Evolutionary conservation across 2,113 vertebrate species (phyloP).

Genomic region (Donacobius atricapilla): DNA sequence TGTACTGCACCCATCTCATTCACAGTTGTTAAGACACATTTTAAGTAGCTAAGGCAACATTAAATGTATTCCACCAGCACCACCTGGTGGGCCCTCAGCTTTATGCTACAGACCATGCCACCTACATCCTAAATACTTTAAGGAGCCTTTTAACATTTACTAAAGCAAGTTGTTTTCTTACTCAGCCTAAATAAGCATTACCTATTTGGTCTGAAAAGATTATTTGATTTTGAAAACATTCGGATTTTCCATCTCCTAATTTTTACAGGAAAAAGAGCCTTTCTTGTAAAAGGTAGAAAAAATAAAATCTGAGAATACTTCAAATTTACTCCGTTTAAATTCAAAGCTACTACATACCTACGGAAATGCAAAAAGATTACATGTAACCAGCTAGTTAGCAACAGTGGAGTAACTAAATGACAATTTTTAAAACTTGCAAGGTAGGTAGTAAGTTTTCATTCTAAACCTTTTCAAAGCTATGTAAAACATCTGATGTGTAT

Average conservation of each 20-base stretch:
- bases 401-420: not conserved
- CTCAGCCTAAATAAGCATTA: not conserved
- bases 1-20: not conserved
- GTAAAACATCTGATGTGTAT: not conserved
- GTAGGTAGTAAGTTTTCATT: not conserved
- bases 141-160: not conserved
- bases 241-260: not conserved
- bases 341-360: not conserved
- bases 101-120: not conserved
- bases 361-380: not conserved
- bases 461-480: not conserved
- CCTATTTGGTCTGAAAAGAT: not conserved
- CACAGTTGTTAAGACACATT: not conserved
- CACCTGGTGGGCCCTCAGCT: slow-evolving; percentile 70
- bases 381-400: not conserved
- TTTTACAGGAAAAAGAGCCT: not conserved
- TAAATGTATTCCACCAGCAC: slow-evolving; percentile 62
- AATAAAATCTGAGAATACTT: not conserved
- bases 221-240: not conserved
- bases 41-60: not conserved
- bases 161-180: not conserved
- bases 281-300: not conserved
- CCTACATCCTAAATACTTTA: not conserved
- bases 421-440: not conserved
- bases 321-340: not conserved